Base-by-base conservation (phyloP, 2,888 invertebrate genomes). In the Agonopterix arenella region DNA sequence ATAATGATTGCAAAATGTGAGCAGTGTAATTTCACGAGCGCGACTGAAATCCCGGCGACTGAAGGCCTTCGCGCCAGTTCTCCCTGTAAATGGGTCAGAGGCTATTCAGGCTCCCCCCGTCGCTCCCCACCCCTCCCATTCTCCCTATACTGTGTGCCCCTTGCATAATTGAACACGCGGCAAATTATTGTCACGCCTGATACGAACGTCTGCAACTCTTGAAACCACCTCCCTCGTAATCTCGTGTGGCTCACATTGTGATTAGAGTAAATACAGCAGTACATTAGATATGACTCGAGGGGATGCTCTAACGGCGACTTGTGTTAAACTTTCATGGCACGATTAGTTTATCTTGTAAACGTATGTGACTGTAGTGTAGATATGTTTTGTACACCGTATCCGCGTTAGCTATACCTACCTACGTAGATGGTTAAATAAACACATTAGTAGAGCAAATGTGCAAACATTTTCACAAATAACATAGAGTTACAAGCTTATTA, bases 151-250 rank as follows among this genome's bases (percentile, higher is more conserved):
- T 76, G 75, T 81, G 76, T 80, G 76, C 77, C 76, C 75, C 78
- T 76, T 83, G 84, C 84, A 85, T 85, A 84, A 85, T 84, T 86
- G 82, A 84, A 82, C 82, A 80, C 75, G 77, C 73, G 79, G 81
- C 73, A 80, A 84, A 84, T 84, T 81, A 84, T 84, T 80, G 83
- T 85, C 82, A 79, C 77, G 71, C 71, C 63, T 73, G 74, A 71
- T 68, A 66, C 68, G 67, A 68, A 60, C 61, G 68, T 68, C 66
- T 64, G 72, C 69, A 71, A 68, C 68, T 70, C 61, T 69, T 57
- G 64, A 63, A 70, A 57, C 57, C 53, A 54, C 49, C 57, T 53
- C 57, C 55, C 53, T 50, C 53, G 44, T 47, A 42, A 44, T 55
- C 56, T 54, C 55, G 28, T 11, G 59, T 50, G 56, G 36, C 50